Evolutionary conservation across 2,113 vertebrate genomes (phyloP), one percentile per base, ranked within the genome.

Genomic region (Syngnathus typhle): DNA sequence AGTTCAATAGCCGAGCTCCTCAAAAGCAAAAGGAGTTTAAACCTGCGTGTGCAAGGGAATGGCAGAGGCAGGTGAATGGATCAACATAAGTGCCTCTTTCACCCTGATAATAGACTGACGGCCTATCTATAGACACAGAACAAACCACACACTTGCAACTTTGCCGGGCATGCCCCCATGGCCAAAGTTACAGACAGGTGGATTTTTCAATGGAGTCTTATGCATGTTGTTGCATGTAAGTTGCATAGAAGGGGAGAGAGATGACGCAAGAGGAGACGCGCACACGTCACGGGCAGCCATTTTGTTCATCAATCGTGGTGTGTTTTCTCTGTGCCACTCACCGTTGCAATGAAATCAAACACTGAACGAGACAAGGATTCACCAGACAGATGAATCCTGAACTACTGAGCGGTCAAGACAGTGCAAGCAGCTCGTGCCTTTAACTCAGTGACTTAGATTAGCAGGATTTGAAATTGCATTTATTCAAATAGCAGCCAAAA

Each of bases 51-150:
- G 62, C 1, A 64, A 65, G 62, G 69, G 80, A 91, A 77, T 80
- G 83, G 76, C 89, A 89, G 86, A 77, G 82, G 82, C 89, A 91
- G 89, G 89, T 90, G 90, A 84, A 82, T 78, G 82, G 85, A 85
- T 89, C 79, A 85, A 75, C 74, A 81, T 82, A 81, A 75, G 61
- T 73, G 77, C 80, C 82, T 83, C 82, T 56, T 83, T 71, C 74
- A 73, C 71, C 79, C 86, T 85, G 82, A 86, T 87, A 82, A 87
- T 85, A 88, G 85, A 75, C 73, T 43, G 60, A 23, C 70, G 60
- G 77, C 65, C 85, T 90, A 89, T 86, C 74, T 88, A 86, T 90
- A 90, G 85, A 68, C 63, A 47, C 71, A 67, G 79, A 85, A 85
- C 85, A 84, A 85, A 87, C 85, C 78, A 72, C 67, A 77, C 69